Conservation (phyloP, 2,797 vertebrate genomes). For the Labeo calbasu region DNA sequence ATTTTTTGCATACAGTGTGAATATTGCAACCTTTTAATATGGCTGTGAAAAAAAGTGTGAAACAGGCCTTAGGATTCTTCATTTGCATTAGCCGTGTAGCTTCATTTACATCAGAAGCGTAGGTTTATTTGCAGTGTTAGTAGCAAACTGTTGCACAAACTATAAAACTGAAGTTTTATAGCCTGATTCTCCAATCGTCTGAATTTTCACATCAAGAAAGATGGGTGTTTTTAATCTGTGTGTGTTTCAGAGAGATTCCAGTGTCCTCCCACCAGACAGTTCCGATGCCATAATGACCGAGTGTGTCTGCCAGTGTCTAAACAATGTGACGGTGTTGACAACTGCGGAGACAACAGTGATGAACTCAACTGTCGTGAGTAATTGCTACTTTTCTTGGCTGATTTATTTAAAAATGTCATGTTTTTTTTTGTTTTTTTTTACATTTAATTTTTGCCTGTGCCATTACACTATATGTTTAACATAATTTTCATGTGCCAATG, state of each 20-base stretch:
- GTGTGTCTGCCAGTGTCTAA: slow-evolving; percentile 89
- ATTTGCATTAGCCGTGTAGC: neutral
- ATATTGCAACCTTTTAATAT: neutral
- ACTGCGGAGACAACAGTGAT: slow-evolving; percentile 92
- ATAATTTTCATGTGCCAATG: neutral
- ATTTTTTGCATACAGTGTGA: neutral
- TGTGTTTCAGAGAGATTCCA: slow-evolving; percentile 80
- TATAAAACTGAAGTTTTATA: neutral
- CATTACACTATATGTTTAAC: neutral
- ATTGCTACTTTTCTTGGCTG: neutral
- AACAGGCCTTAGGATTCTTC: neutral
- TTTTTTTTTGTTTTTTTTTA: neutral
- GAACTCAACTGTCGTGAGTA: slow-evolving; percentile 90
- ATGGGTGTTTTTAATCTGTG: neutral
- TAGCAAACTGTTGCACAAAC: neutral
- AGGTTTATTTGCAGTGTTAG: neutral
- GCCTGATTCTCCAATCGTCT: neutral
- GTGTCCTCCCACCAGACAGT: slow-evolving; percentile 91
- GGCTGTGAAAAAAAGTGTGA: neutral
- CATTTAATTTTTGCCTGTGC: neutral
- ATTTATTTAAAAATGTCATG: neutral
- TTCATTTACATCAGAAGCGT: neutral
- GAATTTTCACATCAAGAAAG: neutral
- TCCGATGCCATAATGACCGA: slow-evolving; percentile 92
- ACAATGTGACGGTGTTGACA: slow-evolving; percentile 88